phyloP scores from a whole-genome alignment of 2,888 invertebrate species.

The Drosophila leonis region DNA sequence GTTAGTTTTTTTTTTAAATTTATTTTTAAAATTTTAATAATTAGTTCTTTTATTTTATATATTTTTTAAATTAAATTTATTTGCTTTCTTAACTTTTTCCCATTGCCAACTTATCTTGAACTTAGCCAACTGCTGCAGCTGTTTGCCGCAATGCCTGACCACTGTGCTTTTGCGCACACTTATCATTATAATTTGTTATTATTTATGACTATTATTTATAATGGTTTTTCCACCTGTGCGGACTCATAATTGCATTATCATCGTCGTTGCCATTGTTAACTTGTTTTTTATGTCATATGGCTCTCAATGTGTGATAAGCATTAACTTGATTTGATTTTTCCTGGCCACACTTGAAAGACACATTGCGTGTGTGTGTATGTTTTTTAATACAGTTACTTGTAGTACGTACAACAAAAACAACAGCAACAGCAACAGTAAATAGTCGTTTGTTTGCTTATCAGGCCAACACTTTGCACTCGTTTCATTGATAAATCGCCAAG shows the following conservation, averaged over 20 bases:
- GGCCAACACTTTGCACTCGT: conserved; percentile 52
- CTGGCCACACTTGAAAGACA: conserved; percentile 15
- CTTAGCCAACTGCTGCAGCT: conserved; percentile 3
- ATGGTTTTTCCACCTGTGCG: conserved; percentile 55
- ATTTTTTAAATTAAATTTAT: not conserved
- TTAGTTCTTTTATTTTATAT: too few species aligned
- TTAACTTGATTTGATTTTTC: conserved; percentile 57
- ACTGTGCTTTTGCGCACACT: not conserved
- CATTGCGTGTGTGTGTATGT: not conserved
- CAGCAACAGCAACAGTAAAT: conserved; percentile 6
- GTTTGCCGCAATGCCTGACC: not conserved
- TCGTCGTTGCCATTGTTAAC: conserved; percentile 34
- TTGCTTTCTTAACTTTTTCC: not conserved
- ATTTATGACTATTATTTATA: conserved; percentile 36
- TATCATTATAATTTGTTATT: conserved; percentile 10
- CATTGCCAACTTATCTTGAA: not conserved
- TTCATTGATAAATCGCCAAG: conserved; percentile 69
- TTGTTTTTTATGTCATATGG: conserved; percentile 24
- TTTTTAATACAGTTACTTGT: conserved; percentile 7
- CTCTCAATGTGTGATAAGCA: conserved; percentile 50
- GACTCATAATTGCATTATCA: conserved; percentile 59
- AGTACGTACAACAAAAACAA: conserved; percentile 13
- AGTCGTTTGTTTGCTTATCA: conserved; percentile 51
- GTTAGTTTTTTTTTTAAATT: not conserved
- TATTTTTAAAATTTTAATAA: not conserved